A percentile compares a stretch with the other conserved stretches of the same genome.
phyloP scores from a whole-genome alignment of 2,797 vertebrate genomes.

The Buphagus erythrorhynchus region DNA sequence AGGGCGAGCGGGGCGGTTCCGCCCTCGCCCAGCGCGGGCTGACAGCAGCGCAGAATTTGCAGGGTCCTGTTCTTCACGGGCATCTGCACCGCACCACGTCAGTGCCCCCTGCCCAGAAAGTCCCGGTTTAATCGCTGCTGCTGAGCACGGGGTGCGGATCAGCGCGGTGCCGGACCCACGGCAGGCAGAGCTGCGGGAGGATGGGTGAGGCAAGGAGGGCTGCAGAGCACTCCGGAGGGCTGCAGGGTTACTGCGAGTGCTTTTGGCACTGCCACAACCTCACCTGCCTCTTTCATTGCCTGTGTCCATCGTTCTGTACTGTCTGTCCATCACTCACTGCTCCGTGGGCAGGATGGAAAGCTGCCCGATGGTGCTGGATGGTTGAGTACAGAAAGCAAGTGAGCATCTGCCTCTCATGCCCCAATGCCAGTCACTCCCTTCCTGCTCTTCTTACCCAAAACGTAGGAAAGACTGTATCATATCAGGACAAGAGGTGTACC shows the following conservation, averaged over 20 bases:
- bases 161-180: accelerated
- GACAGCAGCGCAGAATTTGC: neutral
- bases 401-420: neutral
- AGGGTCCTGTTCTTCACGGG: neutral
- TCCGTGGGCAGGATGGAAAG: neutral
- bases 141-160: neutral
- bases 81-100: neutral
- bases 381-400: neutral
- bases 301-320: neutral
- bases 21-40: accelerated
- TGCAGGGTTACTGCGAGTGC: neutral
- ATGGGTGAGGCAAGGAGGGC: neutral
- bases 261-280: neutral
- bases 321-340: accelerated
- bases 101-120: accelerated
- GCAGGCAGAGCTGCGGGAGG: neutral
- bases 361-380: neutral
- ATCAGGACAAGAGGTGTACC: neutral
- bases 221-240: neutral
- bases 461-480: neutral
- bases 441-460: neutral
- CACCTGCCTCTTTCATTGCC: neutral
- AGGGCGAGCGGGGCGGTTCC: neutral
- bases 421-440: neutral
- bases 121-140: neutral